Evolutionary conservation across 2,888 invertebrate species (phyloP).

Genomic region (Anoncus sp.): DNA sequence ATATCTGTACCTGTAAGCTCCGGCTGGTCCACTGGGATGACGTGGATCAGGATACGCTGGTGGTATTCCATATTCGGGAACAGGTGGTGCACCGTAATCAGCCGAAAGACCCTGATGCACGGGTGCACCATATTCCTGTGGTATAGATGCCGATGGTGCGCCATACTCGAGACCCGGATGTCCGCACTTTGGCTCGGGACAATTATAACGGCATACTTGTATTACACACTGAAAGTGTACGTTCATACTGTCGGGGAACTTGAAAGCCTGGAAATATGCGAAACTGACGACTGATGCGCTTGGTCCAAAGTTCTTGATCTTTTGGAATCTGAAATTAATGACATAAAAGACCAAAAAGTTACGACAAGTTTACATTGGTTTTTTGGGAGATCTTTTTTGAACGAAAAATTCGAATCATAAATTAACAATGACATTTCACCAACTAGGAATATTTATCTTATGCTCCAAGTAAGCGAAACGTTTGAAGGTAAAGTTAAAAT

Average conservation of each 20-base stretch:
- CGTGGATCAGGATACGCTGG: slow-evolving; percentile 95
- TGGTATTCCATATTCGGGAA: slow-evolving; percentile 89
- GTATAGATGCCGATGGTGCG: slow-evolving; percentile 83
- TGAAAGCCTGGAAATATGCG: slow-evolving; percentile 98
- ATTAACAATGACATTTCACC: no score
- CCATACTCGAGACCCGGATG: slow-evolving; percentile 84
- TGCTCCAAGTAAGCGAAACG: no score
- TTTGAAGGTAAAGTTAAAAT: not conserved
- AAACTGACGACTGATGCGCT: slow-evolving; percentile 97
- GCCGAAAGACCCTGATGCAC: slow-evolving; percentile 84
- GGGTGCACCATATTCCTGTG: slow-evolving; percentile 88
- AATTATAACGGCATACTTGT: slow-evolving; percentile 96
- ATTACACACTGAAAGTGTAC: slow-evolving; percentile 99
- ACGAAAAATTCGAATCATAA: no score
- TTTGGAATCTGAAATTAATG: slow-evolving; percentile 90
- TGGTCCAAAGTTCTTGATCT: slow-evolving; percentile 97
- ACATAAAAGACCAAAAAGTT: not conserved
- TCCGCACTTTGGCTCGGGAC: slow-evolving; percentile 95
- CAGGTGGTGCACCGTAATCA: slow-evolving; percentile 89
- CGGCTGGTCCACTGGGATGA: slow-evolving; percentile 93
- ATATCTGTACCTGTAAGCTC: slow-evolving; percentile 86
- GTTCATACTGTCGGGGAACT: slow-evolving; percentile 98
- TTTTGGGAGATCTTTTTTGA: no score
- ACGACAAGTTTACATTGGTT: no score
- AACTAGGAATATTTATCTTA: no score